Conservation (phyloP, 2,113 vertebrate genomes). For the Shinisaurus crocodilurus region DNA sequence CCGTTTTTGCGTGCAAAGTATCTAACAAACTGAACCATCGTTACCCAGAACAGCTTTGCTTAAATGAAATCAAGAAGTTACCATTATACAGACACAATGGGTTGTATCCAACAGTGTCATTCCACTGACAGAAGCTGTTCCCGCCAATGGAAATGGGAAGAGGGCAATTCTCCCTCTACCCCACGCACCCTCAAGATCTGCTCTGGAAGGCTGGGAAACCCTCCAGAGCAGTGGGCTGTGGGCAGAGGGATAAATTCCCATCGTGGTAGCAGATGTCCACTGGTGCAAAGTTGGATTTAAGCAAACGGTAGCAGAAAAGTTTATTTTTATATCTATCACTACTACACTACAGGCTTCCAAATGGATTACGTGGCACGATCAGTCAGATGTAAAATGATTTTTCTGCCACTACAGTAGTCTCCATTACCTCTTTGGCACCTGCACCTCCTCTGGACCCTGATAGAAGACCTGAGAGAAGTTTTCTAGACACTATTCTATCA, state of each 20-base stretch:
- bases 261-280: too few species aligned
- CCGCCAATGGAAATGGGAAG: too few species aligned
- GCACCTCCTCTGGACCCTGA: neutral
- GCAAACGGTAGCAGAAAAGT: neutral
- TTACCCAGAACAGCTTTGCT: neutral
- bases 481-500: neutral
- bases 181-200: too few species aligned
- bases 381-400: neutral
- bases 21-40: neutral
- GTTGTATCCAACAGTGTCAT: too few species aligned
- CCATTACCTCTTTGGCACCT: neutral
- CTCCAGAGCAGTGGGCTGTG: too few species aligned
- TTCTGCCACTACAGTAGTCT: neutral
- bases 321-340: neutral
- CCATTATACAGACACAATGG: neutral
- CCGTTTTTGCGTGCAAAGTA: neutral
- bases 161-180: too few species aligned
- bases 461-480: neutral
- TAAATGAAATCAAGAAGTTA: neutral
- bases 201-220: too few species aligned
- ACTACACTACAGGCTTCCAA: neutral
- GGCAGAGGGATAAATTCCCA: too few species aligned
- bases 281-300: too few species aligned
- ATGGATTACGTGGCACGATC: neutral
- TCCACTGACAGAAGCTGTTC: too few species aligned